Evolutionary conservation across 2,888 invertebrate genomes (phyloP).

Genomic region (Dromius quadrimaculatus): DNA sequence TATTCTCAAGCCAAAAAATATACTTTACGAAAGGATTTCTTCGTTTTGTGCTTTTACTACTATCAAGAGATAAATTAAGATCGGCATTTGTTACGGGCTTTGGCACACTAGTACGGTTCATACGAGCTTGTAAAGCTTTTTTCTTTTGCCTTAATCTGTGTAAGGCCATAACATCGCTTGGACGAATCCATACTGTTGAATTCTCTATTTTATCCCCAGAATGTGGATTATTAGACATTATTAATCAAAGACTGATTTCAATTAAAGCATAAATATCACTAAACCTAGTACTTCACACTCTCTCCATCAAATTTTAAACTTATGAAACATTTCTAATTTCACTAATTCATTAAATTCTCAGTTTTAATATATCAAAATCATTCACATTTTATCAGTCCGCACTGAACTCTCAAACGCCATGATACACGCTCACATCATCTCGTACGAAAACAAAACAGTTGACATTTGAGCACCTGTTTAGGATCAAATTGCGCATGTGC

Average conservation of each 20-base stretch:
- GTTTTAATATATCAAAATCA: no score
- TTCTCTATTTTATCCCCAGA: not conserved
- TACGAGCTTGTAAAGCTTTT: constrained; percentile 80
- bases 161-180: constrained; percentile 77
- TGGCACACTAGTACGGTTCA: constrained; percentile 65
- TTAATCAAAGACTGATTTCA: constrained; percentile 3
- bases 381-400: no score
- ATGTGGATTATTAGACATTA: constrained; percentile 17
- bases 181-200: constrained; percentile 72
- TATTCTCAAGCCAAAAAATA: constrained; percentile 60
- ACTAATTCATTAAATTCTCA: no score
- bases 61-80: constrained; percentile 65
- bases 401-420: no score
- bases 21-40: constrained; percentile 83
- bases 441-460: not conserved
- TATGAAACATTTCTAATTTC: not conserved
- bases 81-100: constrained; percentile 60
- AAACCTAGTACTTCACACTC: not conserved
- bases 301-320: not conserved
- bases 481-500: not conserved
- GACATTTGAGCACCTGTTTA: not conserved
- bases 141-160: constrained; percentile 83
- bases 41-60: constrained; percentile 74
- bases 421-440: not conserved
- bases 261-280: not conserved